Evolutionary conservation across 2,797 vertebrate species (phyloP).

Genomic region (Lithobates sylvaticus): DNA sequence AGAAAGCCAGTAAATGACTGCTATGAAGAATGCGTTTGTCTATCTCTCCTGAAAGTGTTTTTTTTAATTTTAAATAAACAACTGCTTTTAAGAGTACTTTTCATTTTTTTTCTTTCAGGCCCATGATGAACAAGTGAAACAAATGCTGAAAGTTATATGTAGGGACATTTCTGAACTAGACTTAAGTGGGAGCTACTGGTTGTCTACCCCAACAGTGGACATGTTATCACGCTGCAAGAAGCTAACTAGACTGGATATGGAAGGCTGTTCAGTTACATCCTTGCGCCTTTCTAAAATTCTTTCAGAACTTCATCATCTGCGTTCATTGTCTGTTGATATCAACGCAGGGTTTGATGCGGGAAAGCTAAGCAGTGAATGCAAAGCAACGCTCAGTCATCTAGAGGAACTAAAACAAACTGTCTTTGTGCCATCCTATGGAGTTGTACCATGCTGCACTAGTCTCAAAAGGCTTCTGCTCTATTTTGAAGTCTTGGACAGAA

Average conservation of each 20-base stretch:
- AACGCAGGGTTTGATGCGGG: conserved; percentile 85
- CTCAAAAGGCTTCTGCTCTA: conserved; percentile 89
- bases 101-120: conserved; percentile 74
- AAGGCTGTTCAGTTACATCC: conserved; percentile 89
- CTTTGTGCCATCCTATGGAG: conserved; percentile 90
- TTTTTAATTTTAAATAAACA: not conserved
- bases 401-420: conserved; percentile 92
- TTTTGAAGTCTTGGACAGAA: conserved; percentile 91
- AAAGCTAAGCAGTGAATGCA: conserved; percentile 88
- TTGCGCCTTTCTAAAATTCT: conserved; percentile 90
- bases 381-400: conserved; percentile 87
- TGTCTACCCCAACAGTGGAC: conserved; percentile 84
- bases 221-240: conserved; percentile 83
- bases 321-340: conserved; percentile 90
- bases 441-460: conserved; percentile 92
- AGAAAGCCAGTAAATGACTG: not conserved
- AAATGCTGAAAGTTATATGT: conserved; percentile 81
- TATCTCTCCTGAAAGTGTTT: not conserved
- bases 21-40: too few relatives aligned
- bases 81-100: not conserved
- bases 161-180: conserved; percentile 87
- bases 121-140: conserved; percentile 82
- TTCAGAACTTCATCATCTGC: conserved; percentile 82
- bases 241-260: conserved; percentile 88
- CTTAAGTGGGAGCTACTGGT: conserved; percentile 94